A percentile compares a stretch with the other conserved stretches of the same genome.
Evolutionary conservation across 2,113 vertebrate species (phyloP).

Genomic region (Dasyprocta punctata): DNA sequence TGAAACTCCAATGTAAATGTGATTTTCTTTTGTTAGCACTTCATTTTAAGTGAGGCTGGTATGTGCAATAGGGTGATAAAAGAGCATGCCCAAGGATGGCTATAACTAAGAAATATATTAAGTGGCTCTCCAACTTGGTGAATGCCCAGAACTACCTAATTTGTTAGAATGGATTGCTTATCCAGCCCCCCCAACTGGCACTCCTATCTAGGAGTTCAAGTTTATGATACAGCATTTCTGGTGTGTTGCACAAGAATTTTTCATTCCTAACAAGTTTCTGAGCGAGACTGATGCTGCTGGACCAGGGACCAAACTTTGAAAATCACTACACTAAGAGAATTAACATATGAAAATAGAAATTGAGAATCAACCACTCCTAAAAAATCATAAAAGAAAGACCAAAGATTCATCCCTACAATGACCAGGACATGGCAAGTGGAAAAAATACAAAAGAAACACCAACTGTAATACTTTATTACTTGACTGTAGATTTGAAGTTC

Average conservation of each 20-base stretch:
- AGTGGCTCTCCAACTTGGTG: not conserved
- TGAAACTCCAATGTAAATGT: constrained; percentile 15
- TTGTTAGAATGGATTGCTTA: not conserved
- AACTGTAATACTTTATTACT: not conserved
- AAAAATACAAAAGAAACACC: not conserved
- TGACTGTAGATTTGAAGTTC: constrained; percentile 16
- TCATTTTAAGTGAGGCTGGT: not conserved
- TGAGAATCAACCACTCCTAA: not conserved
- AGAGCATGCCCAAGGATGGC: not conserved
- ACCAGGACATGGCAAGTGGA: not conserved
- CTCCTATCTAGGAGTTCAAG: not conserved
- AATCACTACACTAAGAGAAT: not conserved
- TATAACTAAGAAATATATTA: not conserved
- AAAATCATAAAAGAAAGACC: not conserved
- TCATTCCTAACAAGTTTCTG: constrained; percentile 46
- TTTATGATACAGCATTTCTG: constrained; percentile 22
- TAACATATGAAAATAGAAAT: constrained; percentile 3
- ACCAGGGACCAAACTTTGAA: not conserved
- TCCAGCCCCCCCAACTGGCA: not conserved
- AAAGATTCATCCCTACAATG: not conserved
- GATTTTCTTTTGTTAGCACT: not conserved
- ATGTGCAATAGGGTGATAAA: not conserved
- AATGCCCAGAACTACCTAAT: not conserved
- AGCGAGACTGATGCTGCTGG: not conserved
- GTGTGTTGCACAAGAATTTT: not conserved